A percentile compares a stretch with the other conserved stretches of the same genome.
Conservation (phyloP, 2,888 invertebrate species). For the Artemia sinica region DNA sequence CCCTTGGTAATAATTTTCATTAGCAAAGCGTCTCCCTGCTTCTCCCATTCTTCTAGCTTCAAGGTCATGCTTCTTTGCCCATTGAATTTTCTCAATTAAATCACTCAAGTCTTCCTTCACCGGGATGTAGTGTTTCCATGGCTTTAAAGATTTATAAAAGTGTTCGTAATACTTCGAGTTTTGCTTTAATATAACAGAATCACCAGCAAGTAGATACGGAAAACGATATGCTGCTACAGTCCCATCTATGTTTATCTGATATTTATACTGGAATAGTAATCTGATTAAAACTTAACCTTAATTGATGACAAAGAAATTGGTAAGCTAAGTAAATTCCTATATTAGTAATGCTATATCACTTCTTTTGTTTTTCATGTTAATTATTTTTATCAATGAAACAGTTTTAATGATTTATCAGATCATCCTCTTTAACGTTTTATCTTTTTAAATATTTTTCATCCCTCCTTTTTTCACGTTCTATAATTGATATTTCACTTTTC, state of each 20-base stretch:
- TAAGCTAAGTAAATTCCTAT: not conserved
- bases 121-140: constrained; percentile 66
- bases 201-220: constrained; percentile 75
- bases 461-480: no score
- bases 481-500: no score
- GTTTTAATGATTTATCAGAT: not conserved
- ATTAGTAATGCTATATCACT: no score
- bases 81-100: constrained; percentile 54
- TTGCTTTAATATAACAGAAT: constrained; percentile 74
- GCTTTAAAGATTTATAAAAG: constrained; percentile 59
- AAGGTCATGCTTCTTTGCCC: constrained; percentile 55
- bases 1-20: constrained; percentile 58
- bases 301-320: constrained; percentile 3
- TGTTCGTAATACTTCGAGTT: constrained; percentile 85
- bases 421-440: not conserved
- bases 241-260: constrained; percentile 83
- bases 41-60: constrained; percentile 46
- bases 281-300: constrained; percentile 16
- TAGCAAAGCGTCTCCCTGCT: constrained; percentile 50
- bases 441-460: not conserved
- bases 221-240: constrained; percentile 89
- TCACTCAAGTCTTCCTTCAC: constrained; percentile 60
- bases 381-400: not conserved
- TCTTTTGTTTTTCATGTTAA: no score
- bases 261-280: constrained; percentile 59